phyloP scores from a whole-genome alignment of 2,888 invertebrate genomes.

The Scelioninae gen. 2 region DNA sequence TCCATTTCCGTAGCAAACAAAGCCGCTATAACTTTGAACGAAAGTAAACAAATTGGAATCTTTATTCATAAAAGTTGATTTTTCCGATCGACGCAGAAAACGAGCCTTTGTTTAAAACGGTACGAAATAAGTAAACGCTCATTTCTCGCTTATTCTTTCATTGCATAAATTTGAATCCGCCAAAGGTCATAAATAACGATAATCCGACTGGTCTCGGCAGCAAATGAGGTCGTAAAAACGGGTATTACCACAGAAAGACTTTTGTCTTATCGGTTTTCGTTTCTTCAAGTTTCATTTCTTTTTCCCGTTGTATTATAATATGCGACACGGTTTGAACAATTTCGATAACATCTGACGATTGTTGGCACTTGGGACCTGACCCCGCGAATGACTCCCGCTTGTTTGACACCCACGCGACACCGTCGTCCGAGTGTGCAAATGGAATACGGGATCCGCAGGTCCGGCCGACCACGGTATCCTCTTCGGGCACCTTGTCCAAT shows the following conservation, averaged over 20 bases:
- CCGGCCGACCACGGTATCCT: slow-evolving; percentile 14
- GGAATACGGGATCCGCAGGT: slow-evolving; percentile 50
- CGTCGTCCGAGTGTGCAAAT: slow-evolving; percentile 54
- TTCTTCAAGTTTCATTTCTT: slow-evolving; percentile 28
- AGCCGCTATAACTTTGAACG: too few relatives aligned
- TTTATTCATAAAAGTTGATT: too few relatives aligned
- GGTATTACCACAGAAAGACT: slow-evolving; percentile 19
- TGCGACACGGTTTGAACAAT: slow-evolving; percentile 62
- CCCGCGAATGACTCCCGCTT: slow-evolving; percentile 61
- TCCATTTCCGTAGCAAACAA: too few relatives aligned
- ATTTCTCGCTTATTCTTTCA: too few relatives aligned
- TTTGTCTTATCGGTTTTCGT: slow-evolving; percentile 41
- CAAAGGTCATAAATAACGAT: slow-evolving; percentile 20
- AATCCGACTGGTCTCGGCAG: slow-evolving; percentile 20
- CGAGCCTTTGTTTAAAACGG: too few relatives aligned
- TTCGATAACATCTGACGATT: slow-evolving; percentile 63
- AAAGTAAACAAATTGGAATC: too few relatives aligned
- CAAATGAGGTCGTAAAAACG: slow-evolving; percentile 44
- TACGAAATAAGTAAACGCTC: too few relatives aligned
- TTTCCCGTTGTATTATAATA: slow-evolving; percentile 58
- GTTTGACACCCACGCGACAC: slow-evolving; percentile 65
- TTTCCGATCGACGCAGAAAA: too few relatives aligned
- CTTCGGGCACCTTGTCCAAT: slow-evolving; percentile 54
- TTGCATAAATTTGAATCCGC: not conserved
- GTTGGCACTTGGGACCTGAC: slow-evolving; percentile 60